Evolutionary conservation across 2,113 vertebrate species (phyloP), one percentile per base, ranked within the genome.

Genomic region (Lipophrys pholis): DNA sequence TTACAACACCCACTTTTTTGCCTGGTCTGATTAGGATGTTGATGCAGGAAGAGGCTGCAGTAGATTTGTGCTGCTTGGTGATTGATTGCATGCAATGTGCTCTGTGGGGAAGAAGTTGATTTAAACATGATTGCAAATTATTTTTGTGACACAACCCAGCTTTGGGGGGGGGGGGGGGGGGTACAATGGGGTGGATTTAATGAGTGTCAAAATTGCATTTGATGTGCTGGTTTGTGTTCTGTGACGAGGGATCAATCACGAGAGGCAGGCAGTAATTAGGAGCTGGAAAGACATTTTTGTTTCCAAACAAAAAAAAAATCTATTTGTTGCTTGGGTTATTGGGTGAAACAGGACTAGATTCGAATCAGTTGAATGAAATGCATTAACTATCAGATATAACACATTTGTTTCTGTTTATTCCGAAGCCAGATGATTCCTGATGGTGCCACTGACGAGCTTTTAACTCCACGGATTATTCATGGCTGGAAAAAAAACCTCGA

Each of bases 21-120:
- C 68, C 54, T 21, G 12, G 7, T 11, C 14, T 59, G 52, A 65
- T 15, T 58, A 58, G 55, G 41, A 42, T 56, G 58, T 36, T 49
- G 66, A 76, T 67, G 60, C 51, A 39, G 50, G 35, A 30, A 30
- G 21, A 61, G 12, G 64, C 11, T 9, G 82, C 58, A 14, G 69
- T 80, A 12, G 58, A 62, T 69, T 46, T 50, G 49, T 59, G n/a
- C 57, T 11, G 46, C 46, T 45, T 5, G 11, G 16, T 48, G 63
- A 78, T 45, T 55, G 74, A 80, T 68, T 61, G 58, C 45, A 16
- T 8, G 12, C 52, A 62, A 43, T 52, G 30, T 16, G 21, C 21
- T 2, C 21, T 30, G 21, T 43, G 57, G 38, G 6, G 42, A 56
- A 38, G 50, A 58, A 36, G 35, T 30, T 30, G 21, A 30, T 30